Percentiles rank a stretch among this genome's conserved stretches.
These are phyloP conservation scores for Chaunax sp. DNA, from an alignment of 2,797 vertebrate genomes.

Conservation along the genomic window DNA sequence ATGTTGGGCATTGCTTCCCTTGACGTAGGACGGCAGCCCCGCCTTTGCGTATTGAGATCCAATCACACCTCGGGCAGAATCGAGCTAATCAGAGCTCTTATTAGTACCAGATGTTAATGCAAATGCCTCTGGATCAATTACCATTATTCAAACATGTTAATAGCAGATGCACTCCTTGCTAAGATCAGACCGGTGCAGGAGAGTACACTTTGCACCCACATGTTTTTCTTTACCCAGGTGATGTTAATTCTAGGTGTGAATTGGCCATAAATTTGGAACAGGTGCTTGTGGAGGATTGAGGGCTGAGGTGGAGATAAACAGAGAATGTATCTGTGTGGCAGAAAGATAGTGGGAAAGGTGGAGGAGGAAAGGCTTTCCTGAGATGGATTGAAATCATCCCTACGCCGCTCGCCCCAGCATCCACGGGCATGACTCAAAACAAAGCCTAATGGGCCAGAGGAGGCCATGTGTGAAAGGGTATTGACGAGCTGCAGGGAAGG, in stretches of 20 bases:
- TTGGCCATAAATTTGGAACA: too few relatives aligned
- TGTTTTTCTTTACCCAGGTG: background rate
- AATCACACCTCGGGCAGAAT: background rate
- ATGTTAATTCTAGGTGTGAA: constrained; percentile 4
- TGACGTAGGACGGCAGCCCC: background rate
- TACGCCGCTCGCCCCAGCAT: constrained; percentile 49
- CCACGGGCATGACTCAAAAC: constrained; percentile 75
- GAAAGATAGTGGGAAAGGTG: constrained; percentile 6
- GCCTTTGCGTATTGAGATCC: background rate
- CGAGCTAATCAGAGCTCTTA: background rate
- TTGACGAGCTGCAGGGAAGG: constrained; percentile 61
- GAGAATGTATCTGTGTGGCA: constrained; percentile 41
- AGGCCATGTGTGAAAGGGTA: constrained; percentile 78
- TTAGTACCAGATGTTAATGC: background rate
- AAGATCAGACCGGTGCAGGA: background rate
- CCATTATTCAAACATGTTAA: background rate
- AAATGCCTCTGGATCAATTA: background rate
- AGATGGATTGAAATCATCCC: constrained; percentile 72
- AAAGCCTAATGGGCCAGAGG: constrained; percentile 76
- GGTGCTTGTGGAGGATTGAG: background rate
- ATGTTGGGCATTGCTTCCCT: background rate
- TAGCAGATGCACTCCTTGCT: background rate
- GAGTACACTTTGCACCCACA: background rate
- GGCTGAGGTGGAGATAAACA: constrained; percentile 32
- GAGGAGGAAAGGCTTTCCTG: constrained; percentile 31